Evolutionary conservation across 2,888 invertebrate genomes (phyloP), one percentile per base, ranked within the genome.

Genomic region (Kuschelorhynchus macadamiae): DNA sequence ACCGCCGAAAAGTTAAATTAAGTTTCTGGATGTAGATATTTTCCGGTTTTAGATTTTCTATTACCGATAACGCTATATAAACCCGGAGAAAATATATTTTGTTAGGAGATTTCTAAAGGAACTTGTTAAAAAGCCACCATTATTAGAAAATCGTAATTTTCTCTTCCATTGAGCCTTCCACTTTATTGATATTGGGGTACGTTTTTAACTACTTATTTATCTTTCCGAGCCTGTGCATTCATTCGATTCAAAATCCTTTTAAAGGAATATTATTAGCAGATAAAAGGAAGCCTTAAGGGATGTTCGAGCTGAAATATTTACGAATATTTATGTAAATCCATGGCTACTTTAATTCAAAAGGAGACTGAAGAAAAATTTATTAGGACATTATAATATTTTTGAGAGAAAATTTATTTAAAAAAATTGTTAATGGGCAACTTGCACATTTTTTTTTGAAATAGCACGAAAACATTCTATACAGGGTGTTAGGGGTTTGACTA

Each of bases 171-270:
- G 60, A 53, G 53, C 49, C 52, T 60, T 60, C 30, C 60, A 41
- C 32, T 64, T 64, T 64, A 57, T 59, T 55, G 62, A 62, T 61
- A 62, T 61, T 56, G 61, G 61, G 36, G 39, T 25, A 42, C 52
- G 61, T 33, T 67, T 61, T 67, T 60, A 67, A 67, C 44, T 67
- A 55, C 67, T 67, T 67, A 67, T 67, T 67, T 67, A 67, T 67
- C 60, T 60, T 66, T 59, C 39, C 46, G 20, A 32, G 56, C 36
- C 59, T 44, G 46, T 59, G 65, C 65, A 50, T 50, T 32, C 49
- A 50, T 56, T 57, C 41, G 42, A 12, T 21, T 53, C 9, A 53
- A 18, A 21, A 32, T 44, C 17, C 17, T 32, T 52, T 53, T 30
- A 20, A 60, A 49, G 20, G 41, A 32, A 49, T 30, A 33, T 60